phyloP scores from a whole-genome alignment of 2,113 vertebrate genomes.

The Gymnobelideus leadbeateri region DNA sequence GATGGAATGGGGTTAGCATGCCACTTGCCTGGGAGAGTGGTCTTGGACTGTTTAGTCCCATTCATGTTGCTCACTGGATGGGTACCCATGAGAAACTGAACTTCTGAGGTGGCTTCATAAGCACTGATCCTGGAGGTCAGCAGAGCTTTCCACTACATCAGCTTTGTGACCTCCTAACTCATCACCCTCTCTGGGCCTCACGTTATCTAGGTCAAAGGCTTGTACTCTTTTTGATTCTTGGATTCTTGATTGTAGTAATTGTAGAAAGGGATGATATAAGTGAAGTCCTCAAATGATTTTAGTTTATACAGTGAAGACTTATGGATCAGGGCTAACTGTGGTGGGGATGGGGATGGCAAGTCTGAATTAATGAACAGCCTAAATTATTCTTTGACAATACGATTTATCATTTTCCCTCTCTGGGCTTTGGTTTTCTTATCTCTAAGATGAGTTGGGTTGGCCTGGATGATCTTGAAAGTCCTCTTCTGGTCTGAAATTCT shows the following conservation, averaged over 20 bases:
- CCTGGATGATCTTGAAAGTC: constrained; percentile 12
- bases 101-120: constrained; percentile 58
- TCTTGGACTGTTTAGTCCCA: constrained; percentile 54
- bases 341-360: neutral
- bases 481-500: constrained; percentile 16
- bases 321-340: constrained; percentile 34
- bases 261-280: constrained; percentile 25
- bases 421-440: constrained; percentile 58
- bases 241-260: constrained; percentile 54
- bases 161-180: constrained; percentile 70
- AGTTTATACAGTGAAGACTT: constrained; percentile 57
- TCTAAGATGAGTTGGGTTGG: constrained; percentile 51
- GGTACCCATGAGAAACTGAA: constrained; percentile 50
- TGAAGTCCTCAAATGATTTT: constrained; percentile 59
- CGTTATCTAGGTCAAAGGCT: constrained; percentile 43
- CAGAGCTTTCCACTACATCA: constrained; percentile 61
- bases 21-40: constrained; percentile 67
- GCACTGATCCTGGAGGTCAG: constrained; percentile 60
- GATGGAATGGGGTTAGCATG: constrained; percentile 61
- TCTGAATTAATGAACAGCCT: constrained; percentile 59
- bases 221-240: constrained; percentile 29
- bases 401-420: constrained; percentile 64
- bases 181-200: constrained; percentile 56
- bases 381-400: constrained; percentile 52
- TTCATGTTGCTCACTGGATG: constrained; percentile 49